Conservation (phyloP, 2,888 invertebrate species). For the Brachypalpus laphriformis region DNA sequence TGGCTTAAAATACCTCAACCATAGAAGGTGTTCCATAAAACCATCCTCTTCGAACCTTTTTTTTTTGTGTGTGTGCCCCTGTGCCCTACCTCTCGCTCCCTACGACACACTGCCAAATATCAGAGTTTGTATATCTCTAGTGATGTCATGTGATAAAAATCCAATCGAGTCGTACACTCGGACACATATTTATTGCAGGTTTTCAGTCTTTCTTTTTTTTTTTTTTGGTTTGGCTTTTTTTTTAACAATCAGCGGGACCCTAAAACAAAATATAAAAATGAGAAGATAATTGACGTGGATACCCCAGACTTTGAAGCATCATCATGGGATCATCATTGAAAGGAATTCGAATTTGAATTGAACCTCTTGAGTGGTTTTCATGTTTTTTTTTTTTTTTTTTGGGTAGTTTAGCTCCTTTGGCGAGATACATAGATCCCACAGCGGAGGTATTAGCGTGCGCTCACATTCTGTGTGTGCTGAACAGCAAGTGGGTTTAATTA, state of each 20-base stretch:
- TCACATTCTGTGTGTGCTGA: constrained; percentile 13
- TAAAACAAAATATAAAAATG: constrained; percentile 33
- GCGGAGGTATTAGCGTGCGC: constrained; percentile 25
- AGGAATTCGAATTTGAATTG: constrained; percentile 64
- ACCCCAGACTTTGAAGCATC: constrained; percentile 43
- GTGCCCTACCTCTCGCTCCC: neutral
- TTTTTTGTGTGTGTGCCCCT: neutral
- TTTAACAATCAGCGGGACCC: constrained; percentile 34
- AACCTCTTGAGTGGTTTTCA: constrained; percentile 13
- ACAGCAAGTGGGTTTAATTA: constrained; percentile 60
- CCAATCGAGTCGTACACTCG: constrained; percentile 43
- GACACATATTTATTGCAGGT: constrained; percentile 59
- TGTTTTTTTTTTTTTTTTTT: too few species aligned
- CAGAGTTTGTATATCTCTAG: constrained; percentile 24
- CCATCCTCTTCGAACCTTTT: constrained; percentile 1
- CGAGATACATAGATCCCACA: constrained; percentile 6
- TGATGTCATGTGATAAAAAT: constrained; percentile 71
- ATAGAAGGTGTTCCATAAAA: constrained; percentile 47
- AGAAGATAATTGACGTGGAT: constrained; percentile 54
- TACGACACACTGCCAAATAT: constrained; percentile 6
- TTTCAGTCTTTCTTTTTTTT: constrained; percentile 11
- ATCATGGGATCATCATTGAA: constrained; percentile 53
- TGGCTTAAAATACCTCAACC: constrained; percentile 6
- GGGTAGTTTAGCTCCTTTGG: constrained; percentile 6
- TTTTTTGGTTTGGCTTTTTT: constrained; percentile 12